Conservation (phyloP, 2,888 invertebrate genomes). For the Orthosia gracilis region DNA sequence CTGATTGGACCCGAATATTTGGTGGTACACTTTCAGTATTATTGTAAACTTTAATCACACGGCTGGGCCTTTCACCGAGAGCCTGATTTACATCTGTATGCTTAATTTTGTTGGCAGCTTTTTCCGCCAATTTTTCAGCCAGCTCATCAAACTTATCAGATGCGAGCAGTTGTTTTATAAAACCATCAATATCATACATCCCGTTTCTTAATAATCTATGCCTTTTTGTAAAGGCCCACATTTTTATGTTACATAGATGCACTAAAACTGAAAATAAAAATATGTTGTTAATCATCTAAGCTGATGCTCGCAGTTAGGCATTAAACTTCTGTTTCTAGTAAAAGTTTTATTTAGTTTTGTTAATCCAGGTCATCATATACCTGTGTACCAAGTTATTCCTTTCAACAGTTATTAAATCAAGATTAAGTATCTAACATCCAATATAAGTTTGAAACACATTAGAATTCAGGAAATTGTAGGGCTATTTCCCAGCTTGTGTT, state of each 20-base stretch:
- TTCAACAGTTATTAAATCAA: too few species aligned
- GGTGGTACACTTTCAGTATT: not conserved
- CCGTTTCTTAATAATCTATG: not conserved
- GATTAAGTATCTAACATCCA: too few species aligned
- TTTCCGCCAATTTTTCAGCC: conserved; percentile 52
- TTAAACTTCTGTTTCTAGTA: too few species aligned
- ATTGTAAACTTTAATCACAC: not conserved
- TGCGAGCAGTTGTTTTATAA: conserved; percentile 46
- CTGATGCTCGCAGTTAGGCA: too few species aligned
- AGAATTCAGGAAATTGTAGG: too few species aligned
- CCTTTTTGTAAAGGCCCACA: not conserved
- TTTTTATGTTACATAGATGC: conserved; percentile 39
- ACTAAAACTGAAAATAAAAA: conserved; percentile 43
- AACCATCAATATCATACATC: conserved; percentile 46
- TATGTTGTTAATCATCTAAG: not conserved
- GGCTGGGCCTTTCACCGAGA: not conserved
- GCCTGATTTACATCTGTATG: not conserved
- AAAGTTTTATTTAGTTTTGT: too few species aligned
- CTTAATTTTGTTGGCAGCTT: conserved; percentile 42
- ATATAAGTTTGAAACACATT: too few species aligned
- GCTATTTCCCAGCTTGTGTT: too few species aligned
- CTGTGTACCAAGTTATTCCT: too few species aligned
- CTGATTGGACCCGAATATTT: not conserved
- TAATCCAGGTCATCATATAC: too few species aligned
- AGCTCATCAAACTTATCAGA: conserved; percentile 55